A percentile compares a stretch with the other conserved stretches of the same genome.
phyloP scores from a whole-genome alignment of 1,140 invertebrate species.

The Drosophila santomea region DNA sequence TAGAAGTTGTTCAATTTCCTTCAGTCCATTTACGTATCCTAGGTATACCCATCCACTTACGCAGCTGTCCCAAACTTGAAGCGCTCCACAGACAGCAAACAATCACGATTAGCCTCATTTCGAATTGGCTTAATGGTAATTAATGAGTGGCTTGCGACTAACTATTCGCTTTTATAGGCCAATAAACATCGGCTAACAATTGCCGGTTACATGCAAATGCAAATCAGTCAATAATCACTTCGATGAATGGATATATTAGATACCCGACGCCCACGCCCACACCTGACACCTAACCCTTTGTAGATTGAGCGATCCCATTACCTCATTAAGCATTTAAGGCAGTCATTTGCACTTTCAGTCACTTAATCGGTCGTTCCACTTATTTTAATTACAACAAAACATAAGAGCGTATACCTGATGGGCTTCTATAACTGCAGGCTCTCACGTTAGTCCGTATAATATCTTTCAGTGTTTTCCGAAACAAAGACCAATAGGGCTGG shows the following conservation, averaged over 20 bases:
- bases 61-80: slow-evolving; percentile 17
- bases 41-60: slow-evolving; percentile 17
- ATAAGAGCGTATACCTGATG: not conserved
- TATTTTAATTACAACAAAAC: slow-evolving; percentile 4
- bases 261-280: slow-evolving; percentile 15
- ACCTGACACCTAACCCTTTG: slow-evolving; percentile 1
- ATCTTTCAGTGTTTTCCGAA: too few relatives aligned
- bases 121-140: slow-evolving; percentile 15
- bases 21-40: too few relatives aligned
- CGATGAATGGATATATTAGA: slow-evolving; percentile 21
- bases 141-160: slow-evolving; percentile 25
- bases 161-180: slow-evolving; percentile 24
- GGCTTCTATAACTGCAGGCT: too few relatives aligned
- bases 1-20: not conserved
- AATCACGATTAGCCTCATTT: slow-evolving; percentile 13
- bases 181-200: slow-evolving; percentile 5
- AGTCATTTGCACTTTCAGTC: slow-evolving; percentile 32
- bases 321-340: slow-evolving; percentile 1
- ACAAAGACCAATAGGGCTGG: not conserved
- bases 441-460: not conserved
- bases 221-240: slow-evolving; percentile 13
- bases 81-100: slow-evolving; percentile 6
- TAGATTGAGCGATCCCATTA: slow-evolving; percentile 7
- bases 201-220: slow-evolving; percentile 20
- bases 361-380: slow-evolving; percentile 7